phyloP scores from a whole-genome alignment of 2,113 vertebrate genomes.

The Probosciger aterrimus region DNA sequence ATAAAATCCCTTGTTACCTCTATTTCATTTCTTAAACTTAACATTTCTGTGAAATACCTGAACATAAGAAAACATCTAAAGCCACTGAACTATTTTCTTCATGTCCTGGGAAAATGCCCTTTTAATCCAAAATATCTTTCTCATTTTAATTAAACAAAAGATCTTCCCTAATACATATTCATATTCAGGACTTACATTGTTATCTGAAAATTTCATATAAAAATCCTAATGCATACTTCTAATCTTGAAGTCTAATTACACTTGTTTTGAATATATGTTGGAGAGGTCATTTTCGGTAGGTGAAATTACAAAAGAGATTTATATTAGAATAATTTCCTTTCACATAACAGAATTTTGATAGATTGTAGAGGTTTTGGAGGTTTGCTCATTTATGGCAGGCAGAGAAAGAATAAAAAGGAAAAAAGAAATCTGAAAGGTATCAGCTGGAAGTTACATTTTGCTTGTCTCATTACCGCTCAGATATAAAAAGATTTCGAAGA shows the following conservation, averaged over 20 bases:
- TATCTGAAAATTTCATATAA: background rate
- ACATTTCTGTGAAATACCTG: background rate
- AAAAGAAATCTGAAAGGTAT: background rate
- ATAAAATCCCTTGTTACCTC: background rate
- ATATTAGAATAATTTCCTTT: background rate
- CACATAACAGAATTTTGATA: background rate
- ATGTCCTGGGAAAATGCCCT: background rate
- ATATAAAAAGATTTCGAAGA: background rate
- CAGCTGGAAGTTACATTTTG: background rate
- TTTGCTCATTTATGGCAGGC: background rate
- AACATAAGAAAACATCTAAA: background rate
- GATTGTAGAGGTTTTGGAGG: background rate
- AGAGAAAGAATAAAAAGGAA: background rate
- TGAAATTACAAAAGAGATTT: background rate
- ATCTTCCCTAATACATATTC: background rate
- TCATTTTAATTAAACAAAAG: background rate
- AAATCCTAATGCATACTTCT: background rate
- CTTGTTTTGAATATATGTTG: background rate
- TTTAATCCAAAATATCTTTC: background rate
- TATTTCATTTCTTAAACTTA: background rate
- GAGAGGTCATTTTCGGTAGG: background rate
- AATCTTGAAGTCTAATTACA: background rate
- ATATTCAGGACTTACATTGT: background rate
- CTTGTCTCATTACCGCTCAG: background rate
- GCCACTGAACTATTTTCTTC: background rate